Evolutionary conservation across 2,797 vertebrate genomes (phyloP).

Genomic region (Pseudocheirus occidentalis): DNA sequence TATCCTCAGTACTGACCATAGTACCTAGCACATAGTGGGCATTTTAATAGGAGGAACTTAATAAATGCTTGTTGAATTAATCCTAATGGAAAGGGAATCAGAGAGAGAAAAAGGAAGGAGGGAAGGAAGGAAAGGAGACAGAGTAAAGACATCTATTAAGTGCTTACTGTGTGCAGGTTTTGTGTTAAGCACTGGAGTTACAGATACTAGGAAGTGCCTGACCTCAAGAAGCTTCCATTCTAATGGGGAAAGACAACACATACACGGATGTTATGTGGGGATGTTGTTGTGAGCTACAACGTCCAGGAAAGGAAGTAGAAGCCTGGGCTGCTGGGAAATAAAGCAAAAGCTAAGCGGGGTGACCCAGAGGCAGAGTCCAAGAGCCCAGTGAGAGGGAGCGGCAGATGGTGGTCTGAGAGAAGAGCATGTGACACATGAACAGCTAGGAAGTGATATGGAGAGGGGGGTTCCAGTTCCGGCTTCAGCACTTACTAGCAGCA

Average conservation of each 20-base stretch:
- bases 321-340: background rate
- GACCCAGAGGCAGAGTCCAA: background rate
- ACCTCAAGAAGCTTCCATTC: background rate
- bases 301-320: background rate
- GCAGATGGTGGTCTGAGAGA: background rate
- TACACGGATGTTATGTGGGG: background rate
- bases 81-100: no score
- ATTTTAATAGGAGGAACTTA: no score
- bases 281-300: background rate
- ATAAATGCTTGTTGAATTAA: no score
- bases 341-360: background rate
- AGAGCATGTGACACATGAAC: background rate
- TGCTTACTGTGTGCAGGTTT: background rate
- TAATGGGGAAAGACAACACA: background rate
- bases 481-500: background rate
- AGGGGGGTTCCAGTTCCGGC: background rate
- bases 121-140: no score
- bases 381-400: background rate
- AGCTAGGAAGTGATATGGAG: background rate
- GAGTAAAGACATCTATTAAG: no score
- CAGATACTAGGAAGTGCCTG: background rate
- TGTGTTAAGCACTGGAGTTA: background rate
- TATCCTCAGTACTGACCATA: no score
- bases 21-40: no score
- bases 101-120: background rate